Conservation (phyloP, 1,140 invertebrate species). For the Phymorhynchus buccinoides region DNA sequence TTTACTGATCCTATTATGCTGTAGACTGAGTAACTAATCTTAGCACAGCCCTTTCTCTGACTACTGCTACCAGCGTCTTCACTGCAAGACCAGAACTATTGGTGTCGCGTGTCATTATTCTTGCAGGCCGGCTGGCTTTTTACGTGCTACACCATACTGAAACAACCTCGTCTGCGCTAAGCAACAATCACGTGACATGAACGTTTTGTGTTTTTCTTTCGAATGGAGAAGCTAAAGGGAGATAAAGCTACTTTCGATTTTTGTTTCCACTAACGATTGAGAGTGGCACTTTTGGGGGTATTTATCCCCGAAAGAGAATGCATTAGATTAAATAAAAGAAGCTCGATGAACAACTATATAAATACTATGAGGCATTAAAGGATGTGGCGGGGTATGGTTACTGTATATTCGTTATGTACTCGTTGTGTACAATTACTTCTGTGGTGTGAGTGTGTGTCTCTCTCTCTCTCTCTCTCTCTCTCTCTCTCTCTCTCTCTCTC, state of each 20-base stretch:
- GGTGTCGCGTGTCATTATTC: neutral
- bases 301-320: too few relatives aligned
- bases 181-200: neutral
- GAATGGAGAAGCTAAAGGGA: neutral
- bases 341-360: too few relatives aligned
- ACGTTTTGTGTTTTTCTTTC: neutral
- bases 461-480: too few relatives aligned
- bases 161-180: constrained; percentile 1
- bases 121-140: neutral
- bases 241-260: neutral
- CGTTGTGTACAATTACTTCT: too few relatives aligned
- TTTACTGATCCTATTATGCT: neutral
- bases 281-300: too few relatives aligned
- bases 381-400: neutral
- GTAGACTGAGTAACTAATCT: neutral
- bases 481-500: too few relatives aligned
- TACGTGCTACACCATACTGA: neutral
- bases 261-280: neutral
- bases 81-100: neutral
- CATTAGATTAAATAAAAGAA: too few relatives aligned
- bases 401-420: neutral
- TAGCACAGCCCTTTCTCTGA: too few relatives aligned
- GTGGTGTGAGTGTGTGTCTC: too few relatives aligned
- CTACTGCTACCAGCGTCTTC: neutral
- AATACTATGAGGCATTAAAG: neutral